phyloP scores from a whole-genome alignment of 35 echinoderm and acorn worm species.

The Eucidaris tribuloides region DNA sequence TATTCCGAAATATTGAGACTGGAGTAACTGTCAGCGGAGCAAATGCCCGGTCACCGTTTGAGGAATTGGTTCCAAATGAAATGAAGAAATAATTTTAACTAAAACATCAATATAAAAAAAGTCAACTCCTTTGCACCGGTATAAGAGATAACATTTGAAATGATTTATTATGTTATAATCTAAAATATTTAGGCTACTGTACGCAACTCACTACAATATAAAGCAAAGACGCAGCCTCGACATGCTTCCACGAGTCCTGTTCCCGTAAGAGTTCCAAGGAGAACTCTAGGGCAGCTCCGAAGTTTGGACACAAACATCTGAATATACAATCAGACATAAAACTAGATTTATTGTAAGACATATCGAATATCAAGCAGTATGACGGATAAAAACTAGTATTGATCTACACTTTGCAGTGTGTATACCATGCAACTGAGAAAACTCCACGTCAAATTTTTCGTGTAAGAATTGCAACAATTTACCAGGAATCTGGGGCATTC shows the following conservation, averaged over 20 bases:
- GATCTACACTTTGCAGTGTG: background rate
- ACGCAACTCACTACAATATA: conserved; percentile 21
- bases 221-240: background rate
- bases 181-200: too few relatives aligned
- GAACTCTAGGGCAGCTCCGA: background rate
- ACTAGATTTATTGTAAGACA: background rate
- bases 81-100: background rate
- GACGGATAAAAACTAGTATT: background rate
- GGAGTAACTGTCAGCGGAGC: too few relatives aligned
- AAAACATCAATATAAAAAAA: background rate
- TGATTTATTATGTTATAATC: too few relatives aligned
- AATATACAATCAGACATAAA: background rate
- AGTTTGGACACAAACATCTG: background rate
- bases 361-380: background rate
- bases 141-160: background rate
- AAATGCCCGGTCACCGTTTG: background rate
- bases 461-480: background rate
- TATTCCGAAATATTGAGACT: too few relatives aligned
- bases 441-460: background rate
- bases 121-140: background rate
- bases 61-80: background rate
- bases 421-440: background rate
- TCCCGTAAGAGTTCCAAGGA: background rate
- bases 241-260: background rate
- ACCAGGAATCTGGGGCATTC: background rate